Base-by-base conservation (phyloP, 1,140 invertebrate species). In the Drosophila jambulina region DNA sequence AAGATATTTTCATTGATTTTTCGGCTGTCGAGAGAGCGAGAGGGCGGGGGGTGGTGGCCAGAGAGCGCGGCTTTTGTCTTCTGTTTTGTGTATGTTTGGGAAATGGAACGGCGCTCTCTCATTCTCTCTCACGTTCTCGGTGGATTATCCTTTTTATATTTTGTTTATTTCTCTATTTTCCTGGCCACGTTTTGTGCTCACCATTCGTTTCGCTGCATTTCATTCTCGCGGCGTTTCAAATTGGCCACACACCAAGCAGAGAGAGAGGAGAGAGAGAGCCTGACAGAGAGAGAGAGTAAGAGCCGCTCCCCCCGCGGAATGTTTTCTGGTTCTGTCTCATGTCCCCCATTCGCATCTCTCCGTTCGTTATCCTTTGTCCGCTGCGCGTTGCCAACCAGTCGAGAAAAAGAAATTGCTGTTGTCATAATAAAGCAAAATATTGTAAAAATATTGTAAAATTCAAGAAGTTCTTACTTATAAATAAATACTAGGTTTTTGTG, bases 1-100 rank as follows among this genome's bases (percentile, higher is more conserved):
- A 81, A 84, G 68, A 88, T 88, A 88, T 90, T 84, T 88, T 88
- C 84, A 88, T 88, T 88, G 84, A 88, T 88, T 88, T 88, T 88
- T 88, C 84, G 75, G 64, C 80, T 88, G 80, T 76, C 83, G 82
- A 12, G 17, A 56, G 53, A 62, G 75, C 25, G 32, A 43, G 38
- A 61, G 67, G 34, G 45, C 3, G 57, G 32, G 17, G 61, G 40
- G 64, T 32, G 15, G 17, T 12, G 58, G 43, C 27, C 34, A 51
- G 53, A 71, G 67, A 60, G 43, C 45, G 72, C 74, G 79, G 80
- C 79, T 64, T 79, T 67, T 60, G 62, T 82, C 49, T 79, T 83
- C 77, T 80, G 71, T 86, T 80, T 80, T 84, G 72, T 80, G 61
- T 60, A 88, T 78, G 77, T 62, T 83, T 70, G 61, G 83, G 79